Evolutionary conservation across 2,797 vertebrate genomes (phyloP).

Genomic region (Lagorchestes hirsutus): DNA sequence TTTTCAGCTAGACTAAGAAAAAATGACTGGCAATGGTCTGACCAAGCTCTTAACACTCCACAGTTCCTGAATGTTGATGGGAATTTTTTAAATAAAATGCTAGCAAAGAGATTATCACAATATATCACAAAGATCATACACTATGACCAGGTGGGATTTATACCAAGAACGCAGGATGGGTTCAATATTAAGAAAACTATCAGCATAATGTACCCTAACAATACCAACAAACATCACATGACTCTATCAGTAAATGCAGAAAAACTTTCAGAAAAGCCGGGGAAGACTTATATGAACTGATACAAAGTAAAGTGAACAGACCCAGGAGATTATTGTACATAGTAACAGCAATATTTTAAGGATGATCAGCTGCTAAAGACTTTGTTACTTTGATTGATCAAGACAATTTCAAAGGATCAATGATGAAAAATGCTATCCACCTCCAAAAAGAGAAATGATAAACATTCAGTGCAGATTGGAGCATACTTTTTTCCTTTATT

Average conservation of each 20-base stretch:
- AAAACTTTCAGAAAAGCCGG: not conserved
- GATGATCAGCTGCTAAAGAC: not conserved
- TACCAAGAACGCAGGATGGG: not conserved
- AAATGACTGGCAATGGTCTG: not conserved
- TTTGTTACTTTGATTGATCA: not conserved
- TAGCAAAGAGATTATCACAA: not conserved
- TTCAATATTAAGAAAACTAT: not conserved
- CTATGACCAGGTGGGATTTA: not conserved
- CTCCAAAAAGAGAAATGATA: not conserved
- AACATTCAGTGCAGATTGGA: not conserved
- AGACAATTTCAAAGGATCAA: not conserved
- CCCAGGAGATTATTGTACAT: not conserved
- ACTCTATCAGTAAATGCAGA: not conserved
- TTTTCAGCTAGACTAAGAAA: not conserved
- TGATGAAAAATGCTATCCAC: not conserved
- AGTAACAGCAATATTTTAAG: not conserved
- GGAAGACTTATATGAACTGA: not conserved
- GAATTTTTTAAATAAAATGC: not conserved
- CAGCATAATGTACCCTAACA: not conserved
- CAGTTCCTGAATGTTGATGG: not conserved
- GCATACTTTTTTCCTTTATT: not conserved
- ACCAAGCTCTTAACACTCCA: not conserved
- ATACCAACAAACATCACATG: not conserved
- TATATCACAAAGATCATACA: not conserved
- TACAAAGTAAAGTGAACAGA: not conserved